Evolutionary conservation across 2,888 invertebrate species (phyloP), one percentile per base, ranked within the genome.

Genomic region (Ferdinandea cuprea): DNA sequence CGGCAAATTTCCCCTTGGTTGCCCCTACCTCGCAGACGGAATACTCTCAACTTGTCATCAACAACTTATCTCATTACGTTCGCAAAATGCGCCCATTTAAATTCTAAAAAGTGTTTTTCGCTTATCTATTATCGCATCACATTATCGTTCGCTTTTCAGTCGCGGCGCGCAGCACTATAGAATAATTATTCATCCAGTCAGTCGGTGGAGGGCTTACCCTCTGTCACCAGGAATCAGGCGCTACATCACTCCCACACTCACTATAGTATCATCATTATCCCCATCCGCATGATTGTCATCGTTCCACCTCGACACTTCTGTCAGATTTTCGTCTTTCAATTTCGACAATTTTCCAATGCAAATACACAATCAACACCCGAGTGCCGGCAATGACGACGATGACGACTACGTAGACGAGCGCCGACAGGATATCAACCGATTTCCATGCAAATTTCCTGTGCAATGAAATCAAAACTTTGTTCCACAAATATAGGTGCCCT

Each of bases 381-480:
- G n/a, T n/a, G 69, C 52, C 48, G 30, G 40, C 58, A 42, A 48
- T 30, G 32, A 56, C 72, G 37, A 46, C 73, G 61, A 72, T 66
- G 68, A 68, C 68, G n/a, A n/a, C n/a, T n/a, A n/a, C n/a, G n/a
- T n/a, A n/a, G n/a, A n/a, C n/a, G n/a, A n/a, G n/a, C n/a, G n/a
- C n/a, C n/a, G 56, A 59, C 72, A 83, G 83, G 83, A 83, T 83
- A 83, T 83, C 83, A 83, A 83, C 83, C 72, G 83, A 83, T 83
- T 83, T 83, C 83, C 83, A 83, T 83, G 83, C 83, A 83, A 83
- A 83, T 83, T 83, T 83, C 83, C 83, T 83, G 44, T 44, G 83
- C 78, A 73, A 72, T 61, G 66, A 78, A 72, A 73, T 48, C 78
- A 48, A 28, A 83, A 68, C 58, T 72, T 68, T 54, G 54, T 42